These are phyloP conservation scores for Rutilus rutilus DNA, from an alignment of 2,113 vertebrate species.

Conservation along the genomic window DNA sequence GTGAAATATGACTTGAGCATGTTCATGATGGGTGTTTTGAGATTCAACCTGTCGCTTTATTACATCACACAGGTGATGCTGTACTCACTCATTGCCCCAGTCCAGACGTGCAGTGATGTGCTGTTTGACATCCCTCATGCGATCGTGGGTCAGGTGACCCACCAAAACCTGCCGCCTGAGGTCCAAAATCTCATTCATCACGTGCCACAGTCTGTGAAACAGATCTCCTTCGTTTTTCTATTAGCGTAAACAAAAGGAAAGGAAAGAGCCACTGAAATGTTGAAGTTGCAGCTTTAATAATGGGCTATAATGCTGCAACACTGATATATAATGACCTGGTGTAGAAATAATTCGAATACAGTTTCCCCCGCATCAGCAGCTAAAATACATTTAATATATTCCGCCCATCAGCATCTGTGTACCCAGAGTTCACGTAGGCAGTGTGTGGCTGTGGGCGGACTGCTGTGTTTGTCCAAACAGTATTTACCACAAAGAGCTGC, in stretches of 20 bases:
- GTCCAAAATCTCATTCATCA: conserved; percentile 98
- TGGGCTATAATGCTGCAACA: background rate
- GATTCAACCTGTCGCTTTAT: background rate
- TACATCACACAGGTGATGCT: background rate
- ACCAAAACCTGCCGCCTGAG: conserved; percentile 93
- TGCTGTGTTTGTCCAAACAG: conserved; percentile 22
- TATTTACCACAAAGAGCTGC: conserved; percentile 92
- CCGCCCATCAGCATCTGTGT: background rate
- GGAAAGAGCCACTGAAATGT: background rate
- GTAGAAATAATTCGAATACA: background rate
- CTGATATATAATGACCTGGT: background rate
- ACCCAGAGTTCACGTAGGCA: background rate
- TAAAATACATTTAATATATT: background rate
- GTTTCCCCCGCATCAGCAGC: background rate
- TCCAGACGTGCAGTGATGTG: conserved; percentile 97
- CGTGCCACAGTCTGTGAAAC: conserved; percentile 97
- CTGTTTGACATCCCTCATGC: conserved; percentile 95
- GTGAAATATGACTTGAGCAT: background rate
- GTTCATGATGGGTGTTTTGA: background rate
- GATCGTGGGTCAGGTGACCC: conserved; percentile 94
- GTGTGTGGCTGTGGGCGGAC: conserved; percentile 21
- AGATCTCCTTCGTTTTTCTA: conserved; percentile 98
- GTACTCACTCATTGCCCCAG: conserved; percentile 98
- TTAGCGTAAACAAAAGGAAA: background rate
- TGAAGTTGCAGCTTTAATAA: background rate